These are phyloP conservation scores for Halcyon chelicuti DNA, from an alignment of 2,797 vertebrate species.

Conservation along the genomic window DNA sequence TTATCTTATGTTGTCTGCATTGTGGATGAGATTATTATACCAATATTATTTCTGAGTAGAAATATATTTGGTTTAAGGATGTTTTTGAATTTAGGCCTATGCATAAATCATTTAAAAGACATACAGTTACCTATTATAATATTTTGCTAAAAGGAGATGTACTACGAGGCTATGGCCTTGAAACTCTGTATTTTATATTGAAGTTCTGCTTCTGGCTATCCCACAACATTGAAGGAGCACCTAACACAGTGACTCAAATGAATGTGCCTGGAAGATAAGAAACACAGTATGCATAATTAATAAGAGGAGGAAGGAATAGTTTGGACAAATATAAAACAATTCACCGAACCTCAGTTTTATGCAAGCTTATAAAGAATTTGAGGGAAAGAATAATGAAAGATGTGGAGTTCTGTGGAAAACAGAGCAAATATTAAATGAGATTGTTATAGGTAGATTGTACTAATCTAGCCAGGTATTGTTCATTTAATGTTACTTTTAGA, in stretches of 20 bases:
- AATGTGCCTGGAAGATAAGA: neutral
- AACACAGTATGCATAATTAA: neutral
- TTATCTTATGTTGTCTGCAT: neutral
- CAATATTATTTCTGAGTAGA: neutral
- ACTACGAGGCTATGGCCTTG: neutral
- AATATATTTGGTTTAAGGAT: neutral
- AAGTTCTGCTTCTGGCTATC: neutral
- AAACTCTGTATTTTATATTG: neutral
- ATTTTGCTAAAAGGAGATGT: neutral
- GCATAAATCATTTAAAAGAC: neutral
- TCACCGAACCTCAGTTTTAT: neutral
- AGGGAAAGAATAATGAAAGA: neutral
- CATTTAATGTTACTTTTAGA: neutral
- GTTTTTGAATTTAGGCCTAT: neutral
- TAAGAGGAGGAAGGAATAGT: neutral
- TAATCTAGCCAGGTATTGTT: neutral
- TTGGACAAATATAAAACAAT: neutral
- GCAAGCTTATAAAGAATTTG: neutral
- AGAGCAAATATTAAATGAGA: neutral
- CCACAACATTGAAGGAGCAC: neutral
- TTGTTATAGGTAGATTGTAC: neutral
- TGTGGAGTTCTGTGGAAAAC: neutral
- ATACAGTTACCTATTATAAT: neutral
- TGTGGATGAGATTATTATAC: neutral
- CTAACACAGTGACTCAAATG: accelerated